Percentiles rank a stretch among this genome's conserved stretches.
phyloP scores from a whole-genome alignment of 2,797 vertebrate species.

The Enoplosus armatus region DNA sequence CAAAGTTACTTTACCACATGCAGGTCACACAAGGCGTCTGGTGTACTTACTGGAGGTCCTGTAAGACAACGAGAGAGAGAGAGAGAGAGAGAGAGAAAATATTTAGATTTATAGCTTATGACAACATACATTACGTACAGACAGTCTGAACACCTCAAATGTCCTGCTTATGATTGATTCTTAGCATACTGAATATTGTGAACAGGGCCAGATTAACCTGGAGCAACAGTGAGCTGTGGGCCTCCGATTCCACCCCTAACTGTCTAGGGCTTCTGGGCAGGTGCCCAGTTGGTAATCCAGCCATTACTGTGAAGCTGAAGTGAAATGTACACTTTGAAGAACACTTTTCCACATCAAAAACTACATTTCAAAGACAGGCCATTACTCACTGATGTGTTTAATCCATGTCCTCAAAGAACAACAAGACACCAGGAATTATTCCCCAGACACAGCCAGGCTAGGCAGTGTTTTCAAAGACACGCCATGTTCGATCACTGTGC shows the following conservation, averaged over 20 bases:
- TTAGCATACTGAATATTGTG: not conserved
- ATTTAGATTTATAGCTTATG: constrained; percentile 35
- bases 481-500: constrained; percentile 36
- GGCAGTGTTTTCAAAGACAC: constrained; percentile 31
- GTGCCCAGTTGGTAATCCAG: not conserved
- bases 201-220: not conserved
- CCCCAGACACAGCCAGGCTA: not conserved
- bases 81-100: not conserved
- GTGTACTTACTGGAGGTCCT: constrained; percentile 90
- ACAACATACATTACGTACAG: constrained; percentile 4
- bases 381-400: not conserved
- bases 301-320: not conserved
- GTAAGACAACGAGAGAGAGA: constrained; percentile 70
- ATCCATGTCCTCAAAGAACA: constrained; percentile 1
- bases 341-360: not conserved
- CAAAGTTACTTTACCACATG: constrained; percentile 82
- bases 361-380: not conserved
- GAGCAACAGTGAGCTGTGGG: not conserved
- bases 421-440: not conserved
- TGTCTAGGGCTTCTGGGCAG: too few species aligned
- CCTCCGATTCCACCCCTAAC: not conserved
- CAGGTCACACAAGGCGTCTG: constrained; percentile 67
- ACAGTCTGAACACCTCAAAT: constrained; percentile 4
- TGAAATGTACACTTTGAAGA: constrained; percentile 1
- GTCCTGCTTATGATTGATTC: not conserved